These are phyloP conservation scores for Agrotis segetum DNA, from an alignment of 2,888 invertebrate species.

Conservation along the genomic window DNA sequence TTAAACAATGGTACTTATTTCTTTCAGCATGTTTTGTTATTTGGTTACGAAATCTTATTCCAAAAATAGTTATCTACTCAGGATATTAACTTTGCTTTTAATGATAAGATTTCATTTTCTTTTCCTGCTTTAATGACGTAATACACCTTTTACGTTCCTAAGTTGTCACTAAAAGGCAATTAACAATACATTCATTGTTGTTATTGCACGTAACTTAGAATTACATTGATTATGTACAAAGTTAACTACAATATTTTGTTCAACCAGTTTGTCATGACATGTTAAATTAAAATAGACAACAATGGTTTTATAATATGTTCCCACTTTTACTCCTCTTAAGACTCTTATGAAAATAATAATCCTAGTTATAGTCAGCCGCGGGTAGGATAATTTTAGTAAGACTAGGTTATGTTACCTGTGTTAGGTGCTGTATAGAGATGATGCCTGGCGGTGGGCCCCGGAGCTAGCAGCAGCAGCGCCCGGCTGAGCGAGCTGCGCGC, in stretches of 20 bases:
- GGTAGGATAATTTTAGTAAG: too few species aligned
- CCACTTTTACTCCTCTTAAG: too few species aligned
- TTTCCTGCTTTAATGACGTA: constrained; percentile 42
- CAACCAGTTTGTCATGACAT: too few species aligned
- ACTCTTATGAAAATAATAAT: background rate
- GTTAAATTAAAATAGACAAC: background rate
- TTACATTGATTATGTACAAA: background rate
- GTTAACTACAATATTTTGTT: background rate
- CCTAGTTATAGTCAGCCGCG: background rate
- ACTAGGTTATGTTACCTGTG: constrained; percentile 83
- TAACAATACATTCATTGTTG: background rate
- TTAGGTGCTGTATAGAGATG: constrained; percentile 92
- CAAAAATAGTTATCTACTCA: constrained; percentile 41
- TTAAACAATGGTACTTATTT: background rate
- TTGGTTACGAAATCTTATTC: constrained; percentile 29
- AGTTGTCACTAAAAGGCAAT: background rate
- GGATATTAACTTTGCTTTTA: constrained; percentile 36
- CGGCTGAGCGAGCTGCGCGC: constrained; percentile 84
- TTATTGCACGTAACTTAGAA: background rate
- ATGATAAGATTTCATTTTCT: constrained; percentile 36
- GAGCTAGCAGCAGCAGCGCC: constrained; percentile 92
- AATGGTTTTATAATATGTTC: background rate
- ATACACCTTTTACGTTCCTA: background rate
- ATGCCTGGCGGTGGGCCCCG: constrained; percentile 87
- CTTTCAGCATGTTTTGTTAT: constrained; percentile 9